A percentile compares a stretch with the other conserved stretches of the same genome.
These are phyloP conservation scores for Diglossa cyanea DNA, from an alignment of 2,797 vertebrate species.

Conservation along the genomic window DNA sequence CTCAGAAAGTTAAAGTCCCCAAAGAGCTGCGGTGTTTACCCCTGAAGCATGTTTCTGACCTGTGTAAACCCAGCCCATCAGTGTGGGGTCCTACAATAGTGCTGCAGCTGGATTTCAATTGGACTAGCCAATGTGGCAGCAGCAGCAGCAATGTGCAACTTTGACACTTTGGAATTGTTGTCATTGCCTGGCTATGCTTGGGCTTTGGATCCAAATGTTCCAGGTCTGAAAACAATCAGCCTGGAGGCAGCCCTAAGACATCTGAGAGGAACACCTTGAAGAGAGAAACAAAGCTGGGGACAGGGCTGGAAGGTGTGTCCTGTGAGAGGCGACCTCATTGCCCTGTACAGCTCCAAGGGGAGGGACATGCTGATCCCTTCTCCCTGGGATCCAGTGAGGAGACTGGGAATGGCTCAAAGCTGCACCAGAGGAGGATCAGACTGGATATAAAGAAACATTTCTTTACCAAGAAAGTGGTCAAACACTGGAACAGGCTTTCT, in stretches of 20 bases:
- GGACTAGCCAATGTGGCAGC: fast-evolving
- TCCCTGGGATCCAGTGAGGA: not conserved
- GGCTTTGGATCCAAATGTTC: not conserved
- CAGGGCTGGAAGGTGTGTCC: not conserved
- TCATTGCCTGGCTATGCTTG: not conserved
- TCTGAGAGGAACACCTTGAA: not conserved
- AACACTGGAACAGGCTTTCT: not conserved
- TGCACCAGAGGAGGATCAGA: not conserved
- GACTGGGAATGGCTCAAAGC: not conserved
- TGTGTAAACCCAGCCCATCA: fast-evolving
- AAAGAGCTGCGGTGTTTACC: not conserved
- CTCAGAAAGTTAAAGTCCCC: not conserved
- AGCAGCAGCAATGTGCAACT: not conserved
- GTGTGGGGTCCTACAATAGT: not conserved
- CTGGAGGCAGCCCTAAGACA: not conserved
- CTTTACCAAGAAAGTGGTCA: not conserved
- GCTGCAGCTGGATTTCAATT: not conserved
- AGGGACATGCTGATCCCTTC: not conserved
- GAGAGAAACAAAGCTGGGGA: not conserved
- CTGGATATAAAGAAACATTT: not conserved
- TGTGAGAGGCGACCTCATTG: not conserved
- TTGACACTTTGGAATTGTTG: not conserved
- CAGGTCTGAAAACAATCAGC: not conserved
- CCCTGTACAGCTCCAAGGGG: not conserved
- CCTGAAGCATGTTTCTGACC: not conserved